Conservation (phyloP, 2,888 invertebrate species). For the Sarcophaga carnaria region DNA sequence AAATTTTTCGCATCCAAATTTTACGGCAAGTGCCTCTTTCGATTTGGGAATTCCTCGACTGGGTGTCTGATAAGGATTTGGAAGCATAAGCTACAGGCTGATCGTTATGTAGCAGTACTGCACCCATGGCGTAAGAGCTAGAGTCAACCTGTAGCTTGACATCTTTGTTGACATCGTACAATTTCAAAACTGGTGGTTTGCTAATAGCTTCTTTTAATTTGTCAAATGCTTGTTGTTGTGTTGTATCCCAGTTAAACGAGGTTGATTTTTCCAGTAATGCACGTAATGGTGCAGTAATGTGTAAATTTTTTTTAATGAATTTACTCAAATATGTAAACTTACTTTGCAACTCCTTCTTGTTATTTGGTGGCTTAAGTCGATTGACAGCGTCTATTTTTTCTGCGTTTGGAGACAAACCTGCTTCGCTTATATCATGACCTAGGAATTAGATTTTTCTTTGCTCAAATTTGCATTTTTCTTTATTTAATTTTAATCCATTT, state of each 20-base stretch:
- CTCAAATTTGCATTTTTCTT: conserved; percentile 69
- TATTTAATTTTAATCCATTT: conserved; percentile 69
- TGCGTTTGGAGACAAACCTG: conserved; percentile 35
- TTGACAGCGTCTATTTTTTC: conserved; percentile 65
- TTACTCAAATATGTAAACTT: conserved; percentile 64
- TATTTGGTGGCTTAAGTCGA: conserved; percentile 54
- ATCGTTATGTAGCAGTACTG: conserved; percentile 25
- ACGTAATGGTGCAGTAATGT: conserved; percentile 13
- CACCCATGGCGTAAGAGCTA: conserved; percentile 32
- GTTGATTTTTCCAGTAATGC: conserved; percentile 25
- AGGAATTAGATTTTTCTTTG: conserved; percentile 55
- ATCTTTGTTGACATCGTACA: conserved; percentile 51
- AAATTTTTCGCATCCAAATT: no score
- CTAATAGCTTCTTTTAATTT: conserved; percentile 45
- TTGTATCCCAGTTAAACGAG: no score
- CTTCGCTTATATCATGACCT: conserved; percentile 32
- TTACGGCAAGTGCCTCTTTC: no score
- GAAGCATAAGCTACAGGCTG: background rate
- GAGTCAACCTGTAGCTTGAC: conserved; percentile 50
- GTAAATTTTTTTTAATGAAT: conserved; percentile 37
- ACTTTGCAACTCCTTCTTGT: conserved; percentile 63
- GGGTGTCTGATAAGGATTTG: no score
- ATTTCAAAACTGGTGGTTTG: conserved; percentile 42
- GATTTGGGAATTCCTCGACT: conserved; percentile 17
- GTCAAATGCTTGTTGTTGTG: conserved; percentile 26